phyloP scores from a whole-genome alignment of 2,888 invertebrate genomes.

The Vannuccia rotundouncinata region DNA sequence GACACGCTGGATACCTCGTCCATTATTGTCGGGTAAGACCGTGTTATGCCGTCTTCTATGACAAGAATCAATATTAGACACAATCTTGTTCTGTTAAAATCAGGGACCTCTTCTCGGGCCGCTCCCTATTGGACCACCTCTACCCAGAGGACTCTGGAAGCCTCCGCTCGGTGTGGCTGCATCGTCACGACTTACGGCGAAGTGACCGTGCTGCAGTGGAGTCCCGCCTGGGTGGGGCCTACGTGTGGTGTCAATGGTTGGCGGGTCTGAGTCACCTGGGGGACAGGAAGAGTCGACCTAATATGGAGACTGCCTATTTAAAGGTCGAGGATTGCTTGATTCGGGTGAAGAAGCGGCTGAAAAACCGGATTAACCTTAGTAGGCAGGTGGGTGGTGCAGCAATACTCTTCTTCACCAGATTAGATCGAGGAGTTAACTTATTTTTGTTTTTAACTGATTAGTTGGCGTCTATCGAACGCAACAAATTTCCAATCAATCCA shows the following conservation, averaged over 20 bases:
- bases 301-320: not conserved
- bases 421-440: too few relatives aligned
- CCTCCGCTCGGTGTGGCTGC: not conserved
- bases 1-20: not conserved
- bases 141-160: not conserved
- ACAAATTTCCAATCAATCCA: not conserved
- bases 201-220: not conserved
- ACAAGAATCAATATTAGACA: too few relatives aligned
- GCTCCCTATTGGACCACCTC: not conserved
- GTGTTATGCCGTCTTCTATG: not conserved
- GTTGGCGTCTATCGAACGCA: not conserved
- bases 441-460: too few relatives aligned
- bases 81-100: too few relatives aligned
- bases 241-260: not conserved
- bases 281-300: not conserved
- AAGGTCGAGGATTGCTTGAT: not conserved
- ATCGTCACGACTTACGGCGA: not conserved
- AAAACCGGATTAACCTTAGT: not conserved
- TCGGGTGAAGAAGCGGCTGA: not conserved
- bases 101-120: not conserved
- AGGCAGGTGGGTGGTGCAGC: not conserved
- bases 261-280: not conserved
- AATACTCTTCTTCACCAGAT: too few relatives aligned
- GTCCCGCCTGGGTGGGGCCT: not conserved
- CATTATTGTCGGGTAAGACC: not conserved